A percentile compares a stretch with the other conserved stretches of the same genome.
phyloP scores from a whole-genome alignment of 2,113 vertebrate genomes.

The Jaculus jaculus region DNA sequence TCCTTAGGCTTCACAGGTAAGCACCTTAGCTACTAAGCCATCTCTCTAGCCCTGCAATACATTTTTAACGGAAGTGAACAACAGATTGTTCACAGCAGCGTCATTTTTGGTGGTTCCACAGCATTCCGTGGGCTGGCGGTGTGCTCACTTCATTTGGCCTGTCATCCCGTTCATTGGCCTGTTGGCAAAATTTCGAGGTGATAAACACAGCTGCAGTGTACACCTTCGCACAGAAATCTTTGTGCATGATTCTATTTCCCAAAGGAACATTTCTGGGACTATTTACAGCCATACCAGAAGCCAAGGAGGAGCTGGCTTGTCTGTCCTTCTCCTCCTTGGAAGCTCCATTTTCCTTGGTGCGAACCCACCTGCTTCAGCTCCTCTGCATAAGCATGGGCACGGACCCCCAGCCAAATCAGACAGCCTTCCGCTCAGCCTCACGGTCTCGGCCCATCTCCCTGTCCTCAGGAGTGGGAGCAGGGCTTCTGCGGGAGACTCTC shows the following conservation, averaged over 20 bases:
- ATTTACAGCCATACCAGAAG: not conserved
- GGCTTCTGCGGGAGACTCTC: not conserved
- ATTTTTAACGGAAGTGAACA: not conserved
- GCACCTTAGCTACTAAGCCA: no score
- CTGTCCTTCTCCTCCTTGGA: not conserved
- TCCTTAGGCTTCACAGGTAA: no score
- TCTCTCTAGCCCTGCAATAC: no score
- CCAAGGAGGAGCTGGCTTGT: not conserved
- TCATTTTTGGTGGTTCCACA: not conserved
- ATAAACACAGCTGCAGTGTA: not conserved
- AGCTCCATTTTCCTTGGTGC: not conserved
- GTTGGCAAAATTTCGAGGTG: not conserved
- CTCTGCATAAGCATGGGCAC: not conserved
- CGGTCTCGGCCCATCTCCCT: no score
- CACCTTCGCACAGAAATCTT: not conserved
- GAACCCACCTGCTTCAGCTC: not conserved
- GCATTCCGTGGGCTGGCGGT: fast-evolving
- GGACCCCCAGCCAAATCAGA: not conserved
- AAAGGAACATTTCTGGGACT: not conserved
- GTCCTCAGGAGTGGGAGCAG: not conserved
- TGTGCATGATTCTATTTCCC: not conserved
- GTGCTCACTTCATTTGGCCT: not conserved
- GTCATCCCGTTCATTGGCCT: not conserved
- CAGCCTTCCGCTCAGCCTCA: not conserved
- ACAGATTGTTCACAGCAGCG: fast-evolving